Base-by-base conservation (phyloP, 2,113 vertebrate species). In the Ailurus styani region DNA sequence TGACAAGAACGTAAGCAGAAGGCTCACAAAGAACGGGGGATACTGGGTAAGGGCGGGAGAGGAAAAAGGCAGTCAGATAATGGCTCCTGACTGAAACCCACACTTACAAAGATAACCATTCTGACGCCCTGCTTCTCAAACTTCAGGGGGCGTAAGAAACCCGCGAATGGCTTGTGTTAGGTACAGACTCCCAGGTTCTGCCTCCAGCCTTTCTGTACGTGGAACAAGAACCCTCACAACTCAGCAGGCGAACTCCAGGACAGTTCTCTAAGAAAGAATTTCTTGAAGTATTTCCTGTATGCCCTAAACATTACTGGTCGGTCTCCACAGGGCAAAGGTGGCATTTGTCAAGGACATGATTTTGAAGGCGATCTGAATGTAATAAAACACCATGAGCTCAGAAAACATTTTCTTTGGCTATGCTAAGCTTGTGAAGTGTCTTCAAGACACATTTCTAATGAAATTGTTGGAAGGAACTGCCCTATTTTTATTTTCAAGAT, bases 391-490 rank as follows among this genome's bases (percentile, higher is more conserved):
- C 40, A 50, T 14, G 57, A 87, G 40, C 20, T 86, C 73, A 70
- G 27, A 50, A 95, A 92, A 94, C 57, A 60, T 89, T 97, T 93
- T 88, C 57, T 52, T 66, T 83, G 47, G 75, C 34, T 29, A 37
- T 21, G 12, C 37, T 89, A 85, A 95, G 66, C 54, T 37, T 89
- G 11, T 87, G 17, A 95, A 84, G 54, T 37, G 10, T 52, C 94
- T 93, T 88, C 34, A 68, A 95, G 60, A 83, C 18, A 86, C 17
- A 79, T 85, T 95, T 95, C 64, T 93, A 90, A 68, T 64, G 86
- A 29, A 40, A 40, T 78, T 79, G 20, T 84, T 62, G 64, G 31
- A 91, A 83, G 62, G 18, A 88, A 29, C 13, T 83, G 60, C 17
- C 25, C 52, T 73, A 60, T 77, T 81, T 95, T 95, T 60, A 85